A percentile compares a stretch with the other conserved stretches of the same genome.
Conservation (phyloP, 2,888 invertebrate species). For the Napeogenes sylphis region DNA sequence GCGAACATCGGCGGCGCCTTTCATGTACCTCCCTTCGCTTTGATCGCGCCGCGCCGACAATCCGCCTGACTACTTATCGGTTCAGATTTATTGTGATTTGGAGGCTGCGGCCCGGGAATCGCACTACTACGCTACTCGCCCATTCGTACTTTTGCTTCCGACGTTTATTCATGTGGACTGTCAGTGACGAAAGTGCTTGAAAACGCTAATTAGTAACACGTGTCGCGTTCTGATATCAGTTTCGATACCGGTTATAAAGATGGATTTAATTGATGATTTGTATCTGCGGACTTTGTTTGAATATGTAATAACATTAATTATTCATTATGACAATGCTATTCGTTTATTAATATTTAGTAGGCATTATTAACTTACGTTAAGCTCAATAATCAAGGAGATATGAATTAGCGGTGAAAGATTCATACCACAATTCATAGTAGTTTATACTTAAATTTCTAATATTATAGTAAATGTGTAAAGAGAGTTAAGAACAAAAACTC, state of each 20-base stretch:
- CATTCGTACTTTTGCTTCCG: slow-evolving; percentile 44
- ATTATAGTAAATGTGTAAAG: no score
- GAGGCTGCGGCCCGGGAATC: slow-evolving; percentile 65
- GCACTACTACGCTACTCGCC: slow-evolving; percentile 44
- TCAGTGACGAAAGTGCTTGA: slow-evolving; percentile 45
- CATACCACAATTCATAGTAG: no score
- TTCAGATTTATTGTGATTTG: slow-evolving; percentile 77
- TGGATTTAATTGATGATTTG: slow-evolving; percentile 13
- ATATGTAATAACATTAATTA: background rate
- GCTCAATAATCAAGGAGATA: no score
- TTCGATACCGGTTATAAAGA: slow-evolving; percentile 25
- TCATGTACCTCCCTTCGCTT: slow-evolving; percentile 69
- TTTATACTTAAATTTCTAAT: no score
- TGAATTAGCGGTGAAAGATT: no score
- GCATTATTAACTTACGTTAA: no score
- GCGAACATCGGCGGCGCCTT: slow-evolving; percentile 62
- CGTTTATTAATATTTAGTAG: no score
- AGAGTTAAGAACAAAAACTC: no score
- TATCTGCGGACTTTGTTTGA: background rate
- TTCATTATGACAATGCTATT: no score
- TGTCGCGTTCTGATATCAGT: slow-evolving; percentile 28
- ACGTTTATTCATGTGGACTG: slow-evolving; percentile 47
- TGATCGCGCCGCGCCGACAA: slow-evolving; percentile 74
- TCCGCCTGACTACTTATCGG: slow-evolving; percentile 76
- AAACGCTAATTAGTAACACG: slow-evolving; percentile 33